A percentile compares a stretch with the other conserved stretches of the same genome.
These are phyloP conservation scores for Odontomachus brunneus DNA, from an alignment of 1,140 invertebrate species.

Conservation along the genomic window DNA sequence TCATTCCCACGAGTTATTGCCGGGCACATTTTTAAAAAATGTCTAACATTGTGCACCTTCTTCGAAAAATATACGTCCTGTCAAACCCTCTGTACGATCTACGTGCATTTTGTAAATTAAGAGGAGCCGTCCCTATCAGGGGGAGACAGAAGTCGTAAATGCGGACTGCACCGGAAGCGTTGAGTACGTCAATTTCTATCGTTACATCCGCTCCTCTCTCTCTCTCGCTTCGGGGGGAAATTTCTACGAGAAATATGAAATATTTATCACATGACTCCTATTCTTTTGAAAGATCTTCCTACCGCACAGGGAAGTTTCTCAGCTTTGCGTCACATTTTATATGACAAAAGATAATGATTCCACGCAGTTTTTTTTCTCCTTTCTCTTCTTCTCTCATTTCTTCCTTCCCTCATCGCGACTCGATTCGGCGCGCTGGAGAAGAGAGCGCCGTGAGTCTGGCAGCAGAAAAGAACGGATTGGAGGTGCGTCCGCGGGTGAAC, in stretches of 20 bases:
- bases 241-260: conserved; percentile 18
- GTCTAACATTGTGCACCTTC: neutral
- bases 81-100: too few relatives aligned
- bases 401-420: neutral
- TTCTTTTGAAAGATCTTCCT: conserved; percentile 27
- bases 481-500: conserved; percentile 35
- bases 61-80: neutral
- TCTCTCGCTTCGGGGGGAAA: neutral
- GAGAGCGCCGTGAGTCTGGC: neutral
- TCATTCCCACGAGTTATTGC: conserved; percentile 37
- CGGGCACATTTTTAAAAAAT: conserved; percentile 6
- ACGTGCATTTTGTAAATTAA: conserved; percentile 12
- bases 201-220: neutral
- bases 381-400: neutral
- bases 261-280: conserved; percentile 33
- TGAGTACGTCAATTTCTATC: neutral
- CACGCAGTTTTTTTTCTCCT: neutral
- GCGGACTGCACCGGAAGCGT: neutral
- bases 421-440: conserved; percentile 2
- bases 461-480: conserved; percentile 13
- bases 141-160: neutral
- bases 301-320: neutral
- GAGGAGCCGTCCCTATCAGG: neutral
- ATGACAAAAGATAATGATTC: conserved; percentile 57
- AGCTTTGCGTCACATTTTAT: conserved; percentile 59